phyloP scores from a whole-genome alignment of 2,888 invertebrate genomes.

The Pyrochroa serraticornis region DNA sequence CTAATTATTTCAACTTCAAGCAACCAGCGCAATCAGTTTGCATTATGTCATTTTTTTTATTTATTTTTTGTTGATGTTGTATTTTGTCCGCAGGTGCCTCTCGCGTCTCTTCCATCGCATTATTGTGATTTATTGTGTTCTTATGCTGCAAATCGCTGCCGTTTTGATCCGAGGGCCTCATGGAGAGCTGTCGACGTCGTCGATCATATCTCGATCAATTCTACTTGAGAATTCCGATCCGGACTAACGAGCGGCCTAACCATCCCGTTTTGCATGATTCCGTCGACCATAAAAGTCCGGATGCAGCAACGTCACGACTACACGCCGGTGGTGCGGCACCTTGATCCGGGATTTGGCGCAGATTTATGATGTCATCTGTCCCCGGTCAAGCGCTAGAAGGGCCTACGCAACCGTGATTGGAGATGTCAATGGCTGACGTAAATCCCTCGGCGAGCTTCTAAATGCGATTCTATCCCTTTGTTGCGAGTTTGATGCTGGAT shows the following conservation, averaged over 20 bases:
- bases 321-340: constrained; percentile 17
- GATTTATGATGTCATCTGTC: constrained; percentile 38
- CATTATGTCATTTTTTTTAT: too few species aligned
- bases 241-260: constrained; percentile 21
- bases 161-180: constrained; percentile 1
- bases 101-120: constrained; percentile 6
- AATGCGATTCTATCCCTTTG: constrained; percentile 37
- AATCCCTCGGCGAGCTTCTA: constrained; percentile 35
- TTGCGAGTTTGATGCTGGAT: constrained; percentile 35
- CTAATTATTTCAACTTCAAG: too few species aligned
- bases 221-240: constrained; percentile 22
- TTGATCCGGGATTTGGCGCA: constrained; percentile 33
- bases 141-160: constrained; percentile 5
- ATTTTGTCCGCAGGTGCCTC: background rate
- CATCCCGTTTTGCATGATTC: constrained; percentile 23
- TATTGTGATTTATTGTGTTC: constrained; percentile 10
- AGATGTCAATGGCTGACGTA: constrained; percentile 34
- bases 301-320: constrained; percentile 6
- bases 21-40: too few species aligned
- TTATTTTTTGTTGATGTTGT: too few species aligned
- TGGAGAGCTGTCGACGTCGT: constrained; percentile 3
- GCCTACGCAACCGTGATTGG: constrained; percentile 30
- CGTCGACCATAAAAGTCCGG: constrained; percentile 10
- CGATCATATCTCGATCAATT: constrained; percentile 16
- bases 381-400: constrained; percentile 31